Evolutionary conservation across 2,888 invertebrate species (phyloP), one percentile per base, ranked within the genome.

Genomic region (Diloba caeruleocephala): DNA sequence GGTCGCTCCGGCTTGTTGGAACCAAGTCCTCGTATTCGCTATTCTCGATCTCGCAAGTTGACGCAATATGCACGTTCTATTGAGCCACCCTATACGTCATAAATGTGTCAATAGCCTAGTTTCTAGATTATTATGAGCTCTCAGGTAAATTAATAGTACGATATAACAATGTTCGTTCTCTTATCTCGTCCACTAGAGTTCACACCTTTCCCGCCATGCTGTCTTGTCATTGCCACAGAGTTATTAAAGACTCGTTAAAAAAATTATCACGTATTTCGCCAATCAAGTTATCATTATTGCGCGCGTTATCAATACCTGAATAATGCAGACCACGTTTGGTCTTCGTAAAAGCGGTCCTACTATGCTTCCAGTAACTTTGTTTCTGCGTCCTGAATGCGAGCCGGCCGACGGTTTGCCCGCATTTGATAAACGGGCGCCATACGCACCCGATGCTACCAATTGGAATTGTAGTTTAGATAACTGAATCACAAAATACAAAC

Each of bases 391-490:
- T 32, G 29, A n/a, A n/a, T n/a, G 34, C 56, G 36, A 43, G 48
- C 34, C 42, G 52, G 62, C 42, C 57, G 66, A 51, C 56, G 37
- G 50, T 33, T 34, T 31, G 68, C 63, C 65, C 70, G 74, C 73
- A 71, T 74, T 69, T 74, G 76, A 77, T 77, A 75, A 75, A 75
- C 61, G 60, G 63, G 57, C 55, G 68, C 69, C 64, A 56, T 51
- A 57, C 55, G 54, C 48, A 75, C 66, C 32, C 37, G 50, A 53
- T 50, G 43, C 34, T 37, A 43, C 46, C 49, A 29, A 38, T 10
- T 10, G 19, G 23, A 23, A 29, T 51, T 39, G 38, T 28, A 29
- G 9, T 23, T 21, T 13, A 3, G 42, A 26, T 38, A 33, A 28
- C 14, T 36, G 4, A 34, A 34, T 19, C 6, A 0, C 1, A 6